These are phyloP conservation scores for Ptilorrhoa leucosticta DNA, from an alignment of 2,113 vertebrate genomes.

Conservation along the genomic window DNA sequence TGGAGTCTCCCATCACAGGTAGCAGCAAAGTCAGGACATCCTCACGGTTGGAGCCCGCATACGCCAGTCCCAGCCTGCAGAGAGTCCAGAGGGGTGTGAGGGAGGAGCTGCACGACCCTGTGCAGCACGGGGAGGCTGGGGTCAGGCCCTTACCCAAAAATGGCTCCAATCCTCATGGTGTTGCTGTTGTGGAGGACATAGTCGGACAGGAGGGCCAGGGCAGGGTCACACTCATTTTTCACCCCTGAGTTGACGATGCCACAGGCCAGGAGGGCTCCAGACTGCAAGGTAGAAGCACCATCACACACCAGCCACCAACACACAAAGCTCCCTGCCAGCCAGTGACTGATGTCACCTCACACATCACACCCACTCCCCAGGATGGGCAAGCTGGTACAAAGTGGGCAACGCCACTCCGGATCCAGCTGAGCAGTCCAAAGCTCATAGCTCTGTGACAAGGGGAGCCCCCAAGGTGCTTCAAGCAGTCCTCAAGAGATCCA, in stretches of 20 bases:
- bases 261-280: slow-evolving; percentile 93
- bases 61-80: slow-evolving; percentile 88
- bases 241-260: slow-evolving; percentile 97
- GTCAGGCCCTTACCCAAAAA: slow-evolving; percentile 89
- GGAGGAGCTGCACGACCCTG: not conserved
- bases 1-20: slow-evolving; percentile 96
- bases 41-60: slow-evolving; percentile 95
- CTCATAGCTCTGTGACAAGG: not conserved
- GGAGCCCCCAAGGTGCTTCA: not conserved
- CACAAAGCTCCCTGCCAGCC: not conserved
- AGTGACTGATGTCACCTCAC: not conserved
- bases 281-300: slow-evolving; percentile 66
- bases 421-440: not conserved
- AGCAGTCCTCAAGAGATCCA: not conserved
- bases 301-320: not conserved
- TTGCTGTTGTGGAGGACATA: slow-evolving; percentile 98
- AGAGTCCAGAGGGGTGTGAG: not conserved
- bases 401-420: rapidly evolving
- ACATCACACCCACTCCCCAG: not conserved
- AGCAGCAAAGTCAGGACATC: slow-evolving; percentile 95
- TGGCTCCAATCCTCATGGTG: slow-evolving; percentile 95
- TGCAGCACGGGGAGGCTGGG: rapidly evolving
- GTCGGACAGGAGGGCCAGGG: slow-evolving; percentile 92
- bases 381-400: not conserved
- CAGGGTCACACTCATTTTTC: slow-evolving; percentile 96